Base-by-base conservation (phyloP, 92 coral and sea anemone genomes). In the Epizoanthus stellaris region DNA sequence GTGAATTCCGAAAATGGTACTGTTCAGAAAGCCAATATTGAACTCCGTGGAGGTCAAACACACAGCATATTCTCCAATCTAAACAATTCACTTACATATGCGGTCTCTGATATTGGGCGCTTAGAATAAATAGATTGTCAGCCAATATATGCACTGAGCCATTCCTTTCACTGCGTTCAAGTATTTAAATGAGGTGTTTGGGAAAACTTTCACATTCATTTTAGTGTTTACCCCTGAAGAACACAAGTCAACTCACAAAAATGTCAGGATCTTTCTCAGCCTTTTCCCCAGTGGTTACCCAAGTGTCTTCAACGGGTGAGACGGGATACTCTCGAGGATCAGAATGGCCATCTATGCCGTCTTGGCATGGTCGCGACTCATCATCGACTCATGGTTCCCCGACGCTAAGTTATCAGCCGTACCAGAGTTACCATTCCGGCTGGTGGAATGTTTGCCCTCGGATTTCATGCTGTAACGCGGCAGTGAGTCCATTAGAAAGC, bases 161-260 rank as follows among this genome's bases (percentile, higher is more conserved):
- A 52, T 52, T 52, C 56, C 12, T 9, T 52, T 52, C 56, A 52
- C 14, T 9, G 12, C 56, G 11, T 62, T 79, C 60, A 79, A 79
- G 72, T 64, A 79, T 62, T 39, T 79, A 79, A 79, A 79, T 79
- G 65, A 79, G 83, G 83, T 79, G 71, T 79, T 79, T 79, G 60
- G 25, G 11, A 70, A 62, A 79, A 63, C 72, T 63, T 63, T 45
- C 61, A n/a, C 81, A 43, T 10, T 64, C 83, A 43, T 40, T 79
- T 62, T 40, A 79, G 72, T 79, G 83, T 79, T 79, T 79, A 64
- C 83, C 4, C 72, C 49, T 19, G 72, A 11, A 43, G 64, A 62
- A 63, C 25, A 64, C 83, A 5, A 8, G 60, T 79, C 58, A 25
- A 23, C 61, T 63, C 72, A 21, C 45, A 62, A 20, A 43, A 70